Evolutionary conservation across 2,113 vertebrate genomes (phyloP), one percentile per base, ranked within the genome.

Genomic region (Rhombomys opimus): DNA sequence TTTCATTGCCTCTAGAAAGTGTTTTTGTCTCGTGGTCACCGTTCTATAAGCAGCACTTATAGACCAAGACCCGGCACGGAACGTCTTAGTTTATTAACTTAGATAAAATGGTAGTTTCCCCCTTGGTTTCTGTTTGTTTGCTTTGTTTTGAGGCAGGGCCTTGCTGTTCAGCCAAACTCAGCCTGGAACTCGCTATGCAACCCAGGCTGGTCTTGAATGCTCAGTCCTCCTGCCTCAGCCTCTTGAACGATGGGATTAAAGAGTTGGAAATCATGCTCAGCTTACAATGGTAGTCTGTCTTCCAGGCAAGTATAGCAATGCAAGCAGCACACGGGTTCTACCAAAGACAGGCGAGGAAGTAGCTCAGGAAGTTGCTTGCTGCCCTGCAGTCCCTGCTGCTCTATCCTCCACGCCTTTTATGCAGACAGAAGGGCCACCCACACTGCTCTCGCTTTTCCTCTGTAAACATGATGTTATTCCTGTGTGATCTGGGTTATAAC

Each of bases 1-100:
- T 41, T 87, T 89, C 87, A 50, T 86, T 82, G 52, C 41, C 32
- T 92, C 67, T n/a, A 89, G n/a, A 46, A 92, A 68, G 27, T 86
- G 78, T 93, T 88, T 89, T 70, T 15, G 17, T 65, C 1, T 59
- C 77, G 41, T 52, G 61, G 59, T 17, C 22, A 41, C 5, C 14
- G 13, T 32, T 41, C 27, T 63, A 35, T 22, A 85, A 12, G 30
- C 15, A 89, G 41, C 80, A 92, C 18, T 63, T 68, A 95, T 65
- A 95, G 4, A 65, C 50, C 73, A 67, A 88, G 90, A n/a, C 17
- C 35, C 86, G 65, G 52, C 15, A 91, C 57, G 10, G 68, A 85
- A 6, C 52, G 88, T 65, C 86, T 82, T 77, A 14, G 72, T 63
- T 94, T 63, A 65, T 63, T 65, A 65, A 38, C 81, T 81, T 82